Evolutionary conservation across 2,888 invertebrate genomes (phyloP).

Genomic region (Xanthorhoe spadicearia): DNA sequence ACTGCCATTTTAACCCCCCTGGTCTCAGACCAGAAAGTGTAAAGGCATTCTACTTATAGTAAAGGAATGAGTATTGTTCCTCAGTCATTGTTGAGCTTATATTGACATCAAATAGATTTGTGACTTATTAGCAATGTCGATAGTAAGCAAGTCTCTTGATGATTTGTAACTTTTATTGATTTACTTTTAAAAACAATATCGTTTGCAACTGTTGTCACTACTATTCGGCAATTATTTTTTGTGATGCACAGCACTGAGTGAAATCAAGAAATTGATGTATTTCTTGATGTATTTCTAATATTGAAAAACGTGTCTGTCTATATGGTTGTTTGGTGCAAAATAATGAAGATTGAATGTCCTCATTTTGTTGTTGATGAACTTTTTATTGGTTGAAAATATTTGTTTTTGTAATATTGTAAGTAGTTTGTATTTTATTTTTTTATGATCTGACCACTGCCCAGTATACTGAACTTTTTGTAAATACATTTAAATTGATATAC

Average conservation of each 20-base stretch:
- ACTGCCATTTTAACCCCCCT: no score
- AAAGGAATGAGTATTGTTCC: not conserved
- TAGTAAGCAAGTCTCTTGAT: not conserved
- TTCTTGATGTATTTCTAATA: conserved; percentile 35
- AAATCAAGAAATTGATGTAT: conserved; percentile 30
- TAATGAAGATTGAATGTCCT: conserved; percentile 21
- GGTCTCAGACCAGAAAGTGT: conserved; percentile 2
- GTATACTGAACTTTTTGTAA: conserved; percentile 72
- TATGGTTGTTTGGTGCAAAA: conserved; percentile 33
- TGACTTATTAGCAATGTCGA: not conserved
- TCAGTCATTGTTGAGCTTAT: conserved; percentile 5
- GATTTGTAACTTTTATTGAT: not conserved
- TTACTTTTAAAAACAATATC: not conserved
- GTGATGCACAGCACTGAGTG: conserved; percentile 23
- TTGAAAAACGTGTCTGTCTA: conserved; percentile 37
- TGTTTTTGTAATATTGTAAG: conserved; percentile 38
- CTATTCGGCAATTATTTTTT: not conserved
- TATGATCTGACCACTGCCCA: conserved; percentile 65
- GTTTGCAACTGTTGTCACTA: not conserved
- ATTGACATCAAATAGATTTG: not conserved
- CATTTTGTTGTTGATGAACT: conserved; percentile 30
- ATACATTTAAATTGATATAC: conserved; percentile 75
- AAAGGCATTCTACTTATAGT: not conserved
- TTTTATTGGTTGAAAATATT: conserved; percentile 38
- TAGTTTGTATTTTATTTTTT: conserved; percentile 23